phyloP scores from a whole-genome alignment of 2,797 vertebrate species.

The Cyclopterus lumpus region DNA sequence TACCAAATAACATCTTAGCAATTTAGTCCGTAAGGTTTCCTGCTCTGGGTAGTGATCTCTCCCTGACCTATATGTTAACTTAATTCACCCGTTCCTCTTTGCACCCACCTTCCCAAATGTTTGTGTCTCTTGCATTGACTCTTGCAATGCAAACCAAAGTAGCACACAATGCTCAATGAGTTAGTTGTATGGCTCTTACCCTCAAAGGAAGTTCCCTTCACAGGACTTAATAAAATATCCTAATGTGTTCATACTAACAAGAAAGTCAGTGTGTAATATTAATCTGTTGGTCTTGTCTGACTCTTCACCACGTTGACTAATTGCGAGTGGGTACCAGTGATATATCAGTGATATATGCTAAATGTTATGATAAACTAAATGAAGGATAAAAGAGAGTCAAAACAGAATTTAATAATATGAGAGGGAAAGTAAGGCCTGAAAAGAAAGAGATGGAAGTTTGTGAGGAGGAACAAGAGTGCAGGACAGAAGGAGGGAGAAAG shows the following conservation, averaged over 20 bases:
- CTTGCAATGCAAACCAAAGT: no score
- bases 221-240: no score
- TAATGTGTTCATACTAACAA: slow-evolving; percentile 12
- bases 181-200: neutral
- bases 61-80: neutral
- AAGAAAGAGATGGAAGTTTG: slow-evolving; percentile 33
- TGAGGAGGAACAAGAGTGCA: slow-evolving; percentile 42
- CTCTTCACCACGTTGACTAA: neutral
- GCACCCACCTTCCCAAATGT: neutral
- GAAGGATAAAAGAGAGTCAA: slow-evolving; percentile 13
- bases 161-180: neutral
- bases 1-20: neutral
- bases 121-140: no score
- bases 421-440: slow-evolving; percentile 11
- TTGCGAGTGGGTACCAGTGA: no score
- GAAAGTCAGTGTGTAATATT: neutral
- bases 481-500: slow-evolving; percentile 69
- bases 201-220: no score
- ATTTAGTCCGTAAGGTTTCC: neutral
- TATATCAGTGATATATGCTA: neutral
- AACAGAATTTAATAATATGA: slow-evolving; percentile 1
- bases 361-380: slow-evolving; percentile 7
- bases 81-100: neutral
- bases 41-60: neutral
- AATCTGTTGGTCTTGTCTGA: neutral